phyloP scores from a whole-genome alignment of 2,797 vertebrate species.

The Cyclopterus lumpus region DNA sequence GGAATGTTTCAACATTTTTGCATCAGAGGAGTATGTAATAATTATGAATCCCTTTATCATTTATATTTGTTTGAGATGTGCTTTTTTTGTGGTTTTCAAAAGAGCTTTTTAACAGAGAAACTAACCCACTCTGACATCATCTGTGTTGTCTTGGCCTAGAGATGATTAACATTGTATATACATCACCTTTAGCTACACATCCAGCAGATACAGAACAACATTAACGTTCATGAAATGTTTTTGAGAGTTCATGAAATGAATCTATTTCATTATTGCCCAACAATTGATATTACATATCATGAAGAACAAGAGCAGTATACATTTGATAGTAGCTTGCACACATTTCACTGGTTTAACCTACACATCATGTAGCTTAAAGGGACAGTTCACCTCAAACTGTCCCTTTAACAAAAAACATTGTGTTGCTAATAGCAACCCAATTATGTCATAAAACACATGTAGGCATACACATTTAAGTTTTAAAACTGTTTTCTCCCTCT shows the following conservation, averaged over 20 bases:
- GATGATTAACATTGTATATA: not conserved
- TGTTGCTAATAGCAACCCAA: not conserved
- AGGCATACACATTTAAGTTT: not conserved
- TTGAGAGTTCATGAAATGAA: too few species aligned
- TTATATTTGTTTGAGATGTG: not conserved
- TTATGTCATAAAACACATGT: not conserved
- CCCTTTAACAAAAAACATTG: not conserved
- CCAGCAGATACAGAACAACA: not conserved
- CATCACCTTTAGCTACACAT: not conserved
- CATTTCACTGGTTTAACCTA: not conserved
- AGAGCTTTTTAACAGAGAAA: not conserved
- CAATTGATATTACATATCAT: not conserved
- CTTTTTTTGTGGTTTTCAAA: not conserved
- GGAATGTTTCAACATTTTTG: conserved; percentile 56
- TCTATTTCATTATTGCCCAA: not conserved
- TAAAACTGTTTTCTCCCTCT: not conserved
- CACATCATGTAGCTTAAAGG: not conserved
- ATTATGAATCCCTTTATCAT: conserved; percentile 7
- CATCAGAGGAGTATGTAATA: conserved; percentile 38
- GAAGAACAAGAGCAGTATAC: not conserved
- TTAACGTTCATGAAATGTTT: too few species aligned
- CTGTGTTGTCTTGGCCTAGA: not conserved
- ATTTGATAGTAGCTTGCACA: not conserved
- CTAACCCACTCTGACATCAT: not conserved
- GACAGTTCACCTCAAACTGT: not conserved